A percentile compares a stretch with the other conserved stretches of the same genome.
phyloP scores from a whole-genome alignment of 2,797 vertebrate species.

The Monodelphis domestica region DNA sequence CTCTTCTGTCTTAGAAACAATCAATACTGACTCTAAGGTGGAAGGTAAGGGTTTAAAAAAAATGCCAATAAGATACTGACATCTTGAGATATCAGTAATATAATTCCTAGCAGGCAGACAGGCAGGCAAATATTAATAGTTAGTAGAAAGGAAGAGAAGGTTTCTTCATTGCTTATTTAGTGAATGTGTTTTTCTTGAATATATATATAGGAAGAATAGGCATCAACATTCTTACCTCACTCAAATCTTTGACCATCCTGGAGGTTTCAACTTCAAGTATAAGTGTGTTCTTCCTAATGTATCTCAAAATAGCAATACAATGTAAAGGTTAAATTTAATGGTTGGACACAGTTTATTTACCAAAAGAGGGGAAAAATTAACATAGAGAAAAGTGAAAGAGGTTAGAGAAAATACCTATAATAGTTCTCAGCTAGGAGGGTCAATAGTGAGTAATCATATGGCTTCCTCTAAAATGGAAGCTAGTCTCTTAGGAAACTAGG shows the following conservation, averaged over 20 bases:
- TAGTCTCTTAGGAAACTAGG: too few species aligned
- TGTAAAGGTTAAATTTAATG: too few species aligned
- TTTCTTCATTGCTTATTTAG: background rate
- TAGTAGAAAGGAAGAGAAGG: background rate
- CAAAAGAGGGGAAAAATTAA: too few species aligned
- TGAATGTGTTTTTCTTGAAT: background rate
- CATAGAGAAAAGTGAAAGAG: too few species aligned
- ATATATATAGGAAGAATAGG: background rate
- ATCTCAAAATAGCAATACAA: background rate
- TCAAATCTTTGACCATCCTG: background rate
- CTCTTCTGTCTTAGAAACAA: too few species aligned
- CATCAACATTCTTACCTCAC: background rate
- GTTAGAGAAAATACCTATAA: too few species aligned
- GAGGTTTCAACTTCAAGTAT: background rate
- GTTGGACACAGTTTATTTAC: too few species aligned
- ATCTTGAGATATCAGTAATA: background rate
- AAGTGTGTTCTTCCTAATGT: background rate
- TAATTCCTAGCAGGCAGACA: background rate
- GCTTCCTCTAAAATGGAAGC: too few species aligned
- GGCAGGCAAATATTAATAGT: background rate
- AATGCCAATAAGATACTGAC: background rate
- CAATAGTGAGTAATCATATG: too few species aligned
- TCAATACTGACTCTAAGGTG: too few species aligned
- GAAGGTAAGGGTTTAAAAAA: too few species aligned
- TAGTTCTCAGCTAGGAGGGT: too few species aligned